Percentiles rank a stretch among this genome's conserved stretches.
Conservation (phyloP, 35 echinoderm and acorn worm species). For the Amphiura filiformis region DNA sequence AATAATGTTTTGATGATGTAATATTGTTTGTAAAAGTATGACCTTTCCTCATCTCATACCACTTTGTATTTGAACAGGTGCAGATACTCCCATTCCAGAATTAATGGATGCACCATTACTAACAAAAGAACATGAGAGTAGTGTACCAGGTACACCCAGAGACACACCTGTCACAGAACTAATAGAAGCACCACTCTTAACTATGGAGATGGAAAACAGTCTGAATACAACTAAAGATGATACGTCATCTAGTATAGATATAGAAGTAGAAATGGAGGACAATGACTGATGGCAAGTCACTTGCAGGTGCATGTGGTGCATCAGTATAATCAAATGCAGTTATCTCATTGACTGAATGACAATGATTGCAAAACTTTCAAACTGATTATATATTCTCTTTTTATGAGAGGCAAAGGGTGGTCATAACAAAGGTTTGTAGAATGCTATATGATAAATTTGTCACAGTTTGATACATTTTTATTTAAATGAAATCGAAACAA, state of each 20-base stretch:
- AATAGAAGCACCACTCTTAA: neutral
- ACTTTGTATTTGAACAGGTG: neutral
- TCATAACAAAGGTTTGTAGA: no score
- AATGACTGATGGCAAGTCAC: conserved; percentile 34
- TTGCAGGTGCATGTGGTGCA: no score
- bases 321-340: no score
- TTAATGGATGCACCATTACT: neutral
- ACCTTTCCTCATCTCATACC: no score
- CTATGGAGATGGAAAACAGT: conserved; percentile 38
- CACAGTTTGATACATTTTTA: no score
- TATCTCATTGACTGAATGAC: no score
- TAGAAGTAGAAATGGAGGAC: conserved; percentile 84
- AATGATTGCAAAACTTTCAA: no score
- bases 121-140: neutral
- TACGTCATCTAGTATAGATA: conserved; percentile 65
- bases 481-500: no score
- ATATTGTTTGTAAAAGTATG: neutral
- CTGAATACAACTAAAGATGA: conserved; percentile 55
- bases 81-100: neutral
- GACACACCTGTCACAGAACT: neutral
- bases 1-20: no score
- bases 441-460: no score
- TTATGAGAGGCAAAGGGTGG: no score
- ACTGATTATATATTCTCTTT: no score
- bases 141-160: neutral